Base-by-base conservation (phyloP, 2,113 vertebrate species). In the Talpa occidentalis region DNA sequence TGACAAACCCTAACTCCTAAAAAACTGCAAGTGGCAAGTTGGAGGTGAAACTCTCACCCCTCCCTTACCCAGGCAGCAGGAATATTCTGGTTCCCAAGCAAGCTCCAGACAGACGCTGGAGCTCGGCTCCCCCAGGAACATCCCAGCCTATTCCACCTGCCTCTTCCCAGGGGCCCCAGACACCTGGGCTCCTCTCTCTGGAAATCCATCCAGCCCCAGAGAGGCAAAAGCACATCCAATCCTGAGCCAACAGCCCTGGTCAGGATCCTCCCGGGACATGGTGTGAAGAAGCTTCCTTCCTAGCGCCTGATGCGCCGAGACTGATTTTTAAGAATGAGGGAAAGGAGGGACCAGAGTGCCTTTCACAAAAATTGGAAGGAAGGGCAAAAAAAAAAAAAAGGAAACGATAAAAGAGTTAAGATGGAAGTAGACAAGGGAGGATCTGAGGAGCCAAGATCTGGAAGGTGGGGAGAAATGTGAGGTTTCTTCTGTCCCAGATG, bases 171-270 rank as follows among this genome's bases (percentile, higher is more conserved):
- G 40, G 40, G 79, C 47, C 74, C 26, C 26, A 80, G 54, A 90
- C 93, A 97, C 89, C 86, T 95, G 93, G 89, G 94, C 89, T 95
- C 87, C 70, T 73, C 77, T 54, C 91, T 74, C 79, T 21, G 47
- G 77, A 95, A 95, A 95, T 67, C 72, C 92, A 90, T 9, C 52
- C 19, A 32, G 64, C 88, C 92, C 87, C 93, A 62, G 86, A 79
- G 95, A 93, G 84, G 90, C 70, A 96, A 92, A 90, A 88, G 90
- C 80, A 54, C 92, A 93, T 93, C 94, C 94, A 93, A 96, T 96
- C 96, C 79, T 16, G 84, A 92, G 87, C 77, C 47, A 44, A 88
- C 64, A 52, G 91, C 85, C 56, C 44, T 9, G n/a, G 49, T 21
- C 56, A 19, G 52, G 44, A 32, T 19, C 32, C 92, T 64, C 42